phyloP scores from a whole-genome alignment of 2,113 vertebrate species.

The Carollia perspicillata region DNA sequence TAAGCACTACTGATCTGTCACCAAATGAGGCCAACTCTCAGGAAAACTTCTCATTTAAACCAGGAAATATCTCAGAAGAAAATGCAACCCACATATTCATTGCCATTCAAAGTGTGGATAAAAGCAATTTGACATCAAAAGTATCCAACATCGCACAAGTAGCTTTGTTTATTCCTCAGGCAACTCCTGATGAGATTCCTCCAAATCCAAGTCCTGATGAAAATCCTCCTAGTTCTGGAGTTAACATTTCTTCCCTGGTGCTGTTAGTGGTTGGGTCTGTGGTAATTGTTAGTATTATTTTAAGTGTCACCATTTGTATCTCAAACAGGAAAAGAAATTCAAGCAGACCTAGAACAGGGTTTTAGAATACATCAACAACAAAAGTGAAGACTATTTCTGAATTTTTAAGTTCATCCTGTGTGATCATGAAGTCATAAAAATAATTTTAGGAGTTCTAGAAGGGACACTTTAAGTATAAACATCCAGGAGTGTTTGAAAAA shows the following conservation, averaged over 20 bases:
- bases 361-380: conserved; percentile 20
- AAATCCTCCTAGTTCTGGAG: neutral
- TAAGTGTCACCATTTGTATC: conserved; percentile 32
- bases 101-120: conserved; percentile 75
- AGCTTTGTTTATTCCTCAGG: conserved; percentile 63
- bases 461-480: neutral
- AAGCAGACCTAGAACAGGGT: neutral
- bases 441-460: neutral
- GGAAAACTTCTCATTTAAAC: conserved; percentile 74
- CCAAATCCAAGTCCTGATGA: neutral
- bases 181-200: neutral
- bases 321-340: neutral
- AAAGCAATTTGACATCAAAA: conserved; percentile 67
- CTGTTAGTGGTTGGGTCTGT: conserved; percentile 1
- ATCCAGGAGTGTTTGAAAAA: neutral
- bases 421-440: conserved; percentile 25
- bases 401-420: neutral
- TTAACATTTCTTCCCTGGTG: neutral
- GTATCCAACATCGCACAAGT: conserved; percentile 78
- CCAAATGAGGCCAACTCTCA: conserved; percentile 64
- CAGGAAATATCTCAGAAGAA: conserved; percentile 45
- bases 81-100: conserved; percentile 76
- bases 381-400: neutral
- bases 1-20: conserved; percentile 66
- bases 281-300: conserved; percentile 1